Evolutionary conservation across 1,140 invertebrate genomes (phyloP), one percentile per base, ranked within the genome.

Genomic region (Ips typographus): DNA sequence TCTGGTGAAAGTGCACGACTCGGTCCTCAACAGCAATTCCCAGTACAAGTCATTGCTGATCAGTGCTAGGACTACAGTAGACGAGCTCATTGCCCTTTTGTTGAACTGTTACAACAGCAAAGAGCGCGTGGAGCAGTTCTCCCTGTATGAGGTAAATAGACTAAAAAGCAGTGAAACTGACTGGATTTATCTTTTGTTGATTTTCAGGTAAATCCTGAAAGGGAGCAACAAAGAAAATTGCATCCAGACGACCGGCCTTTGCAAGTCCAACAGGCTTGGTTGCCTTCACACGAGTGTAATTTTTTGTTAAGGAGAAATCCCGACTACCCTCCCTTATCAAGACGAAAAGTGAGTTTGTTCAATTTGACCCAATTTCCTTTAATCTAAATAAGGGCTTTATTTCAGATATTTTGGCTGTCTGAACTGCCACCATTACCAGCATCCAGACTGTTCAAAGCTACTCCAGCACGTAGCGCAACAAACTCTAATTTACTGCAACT

Each of bases 1-100:
- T 5, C 84, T 96, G 55, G 90, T 96, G 63, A 94, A 94, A 82
- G 91, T 96, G 22, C 93, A 95, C 82, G 94, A 95, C 76, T 93
- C 92, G 47, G 92, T 92, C 44, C 83, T 95, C 58, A 94, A 94
- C 88, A 89, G 91, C 53, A 93, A 90, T 82, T 95, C 94, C 0
- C 91, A 95, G 82, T 96, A 96, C 85, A 96, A 96, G 81, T 94
- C 92, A 75, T 82, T 96, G 65, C 84, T 96, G 61, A 91, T 96
- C 70, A 94, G 93, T 64, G 93, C 95, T 72, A 84, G 89, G 75
- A 96, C 94, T 37, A 94, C 92, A n/a, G 91, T 92, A 2, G 92
- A 94, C 78, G 94, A 96, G 82, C 82, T 96, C 61, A 88, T 96
- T 64, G 89, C 91, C 72, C 88, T 96, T 73, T 80, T 96, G 49